phyloP scores from a whole-genome alignment of 2,113 vertebrate species.

The Illadopsis cleaveri region DNA sequence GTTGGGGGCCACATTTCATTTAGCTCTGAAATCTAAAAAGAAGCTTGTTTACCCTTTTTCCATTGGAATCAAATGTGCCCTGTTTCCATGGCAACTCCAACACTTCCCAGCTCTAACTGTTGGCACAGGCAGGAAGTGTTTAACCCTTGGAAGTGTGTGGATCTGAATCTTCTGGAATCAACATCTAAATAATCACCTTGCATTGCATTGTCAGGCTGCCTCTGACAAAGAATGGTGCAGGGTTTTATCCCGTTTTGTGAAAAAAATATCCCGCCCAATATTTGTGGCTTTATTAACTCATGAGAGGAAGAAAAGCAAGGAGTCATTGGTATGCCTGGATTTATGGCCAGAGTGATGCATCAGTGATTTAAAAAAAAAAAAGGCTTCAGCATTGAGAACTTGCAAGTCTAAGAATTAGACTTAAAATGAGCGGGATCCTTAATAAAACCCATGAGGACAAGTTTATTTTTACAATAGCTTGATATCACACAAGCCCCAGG shows the following conservation, averaged over 20 bases:
- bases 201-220: neutral
- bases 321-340: neutral
- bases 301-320: neutral
- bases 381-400: neutral
- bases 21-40: slow-evolving; percentile 7
- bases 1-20: slow-evolving; percentile 4
- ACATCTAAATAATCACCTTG: neutral
- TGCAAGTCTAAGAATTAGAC: neutral
- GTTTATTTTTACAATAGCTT: neutral
- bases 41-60: slow-evolving; percentile 40
- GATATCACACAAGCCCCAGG: neutral
- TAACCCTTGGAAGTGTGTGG: slow-evolving; percentile 25
- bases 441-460: neutral
- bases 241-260: neutral
- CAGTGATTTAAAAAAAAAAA: neutral
- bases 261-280: neutral
- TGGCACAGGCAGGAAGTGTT: neutral
- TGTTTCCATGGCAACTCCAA: slow-evolving; percentile 57
- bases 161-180: neutral
- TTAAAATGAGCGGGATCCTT: neutral
- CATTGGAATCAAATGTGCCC: neutral
- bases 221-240: neutral
- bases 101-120: slow-evolving; percentile 26
- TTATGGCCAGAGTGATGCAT: neutral
- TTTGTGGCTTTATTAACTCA: neutral